Percentiles rank a stretch among this genome's conserved stretches.
These are phyloP conservation scores for Uromys caudimaculatus DNA, from an alignment of 2,797 vertebrate species.

Conservation along the genomic window DNA sequence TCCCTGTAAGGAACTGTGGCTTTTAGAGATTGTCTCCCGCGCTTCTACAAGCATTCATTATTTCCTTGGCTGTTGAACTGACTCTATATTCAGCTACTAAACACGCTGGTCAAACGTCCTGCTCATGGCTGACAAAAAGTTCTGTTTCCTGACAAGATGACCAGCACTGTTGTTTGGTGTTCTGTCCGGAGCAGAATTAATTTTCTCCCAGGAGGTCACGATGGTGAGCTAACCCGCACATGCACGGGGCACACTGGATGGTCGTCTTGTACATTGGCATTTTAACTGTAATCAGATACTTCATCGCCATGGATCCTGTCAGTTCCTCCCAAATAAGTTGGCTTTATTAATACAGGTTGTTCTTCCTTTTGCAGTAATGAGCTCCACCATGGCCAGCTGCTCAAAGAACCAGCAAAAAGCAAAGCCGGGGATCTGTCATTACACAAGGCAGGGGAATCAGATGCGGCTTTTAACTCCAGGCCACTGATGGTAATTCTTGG, in stretches of 20 bases:
- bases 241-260: not conserved
- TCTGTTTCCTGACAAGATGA: conserved; percentile 45
- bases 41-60: conserved; percentile 36
- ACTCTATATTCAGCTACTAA: conserved; percentile 21
- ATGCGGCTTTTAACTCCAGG: conserved; percentile 65
- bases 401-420: conserved; percentile 59
- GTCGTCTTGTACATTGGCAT: conserved; percentile 50
- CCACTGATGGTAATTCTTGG: conserved; percentile 72
- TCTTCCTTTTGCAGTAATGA: conserved; percentile 74
- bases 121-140: conserved; percentile 27
- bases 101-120: conserved; percentile 13
- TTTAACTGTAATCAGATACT: conserved; percentile 57
- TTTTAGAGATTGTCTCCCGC: not conserved
- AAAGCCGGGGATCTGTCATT: conserved; percentile 59
- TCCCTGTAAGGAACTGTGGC: not conserved
- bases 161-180: conserved; percentile 45
- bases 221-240: conserved; percentile 43
- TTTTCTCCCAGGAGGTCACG: conserved; percentile 56
- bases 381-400: not conserved
- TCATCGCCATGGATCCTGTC: conserved; percentile 64
- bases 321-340: conserved; percentile 51
- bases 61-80: conserved; percentile 35
- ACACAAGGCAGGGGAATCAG: conserved; percentile 8
- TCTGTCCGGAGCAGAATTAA: conserved; percentile 52
- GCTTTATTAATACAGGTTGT: conserved; percentile 68